A percentile compares a stretch with the other conserved stretches of the same genome.
Evolutionary conservation across 2,797 vertebrate genomes (phyloP).

Genomic region (Tachyglossus aculeatus): DNA sequence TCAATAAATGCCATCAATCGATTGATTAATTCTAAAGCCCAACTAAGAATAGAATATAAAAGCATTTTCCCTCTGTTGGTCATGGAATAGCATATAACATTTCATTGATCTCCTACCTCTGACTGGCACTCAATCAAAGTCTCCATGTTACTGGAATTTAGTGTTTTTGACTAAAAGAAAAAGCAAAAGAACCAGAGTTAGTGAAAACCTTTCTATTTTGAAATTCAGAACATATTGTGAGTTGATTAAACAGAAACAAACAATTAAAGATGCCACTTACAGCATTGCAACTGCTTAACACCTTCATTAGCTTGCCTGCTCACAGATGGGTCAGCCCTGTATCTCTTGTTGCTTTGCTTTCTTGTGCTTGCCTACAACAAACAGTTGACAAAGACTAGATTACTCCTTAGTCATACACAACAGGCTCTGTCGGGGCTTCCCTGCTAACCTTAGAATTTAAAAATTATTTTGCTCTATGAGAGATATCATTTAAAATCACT

Average conservation of each 20-base stretch:
- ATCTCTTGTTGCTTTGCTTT: conserved; percentile 42
- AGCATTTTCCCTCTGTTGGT: no score
- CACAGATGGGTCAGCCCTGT: conserved; percentile 59
- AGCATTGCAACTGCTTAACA: conserved; percentile 81
- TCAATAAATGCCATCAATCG: no score
- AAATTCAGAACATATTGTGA: conserved; percentile 20
- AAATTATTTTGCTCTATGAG: not conserved
- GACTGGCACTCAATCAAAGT: conserved; percentile 74
- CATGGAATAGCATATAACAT: not conserved
- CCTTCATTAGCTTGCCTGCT: conserved; percentile 87
- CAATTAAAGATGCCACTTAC: conserved; percentile 73
- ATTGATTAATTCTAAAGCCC: no score
- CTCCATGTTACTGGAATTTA: conserved; percentile 87
- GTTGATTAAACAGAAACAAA: not conserved
- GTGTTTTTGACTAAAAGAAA: conserved; percentile 85
- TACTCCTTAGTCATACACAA: not conserved
- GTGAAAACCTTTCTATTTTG: not conserved
- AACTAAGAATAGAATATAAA: no score
- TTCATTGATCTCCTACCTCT: conserved; percentile 77
- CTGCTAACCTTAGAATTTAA: not conserved
- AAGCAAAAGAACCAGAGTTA: conserved; percentile 43
- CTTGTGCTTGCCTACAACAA: conserved; percentile 75
- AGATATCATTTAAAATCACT: not conserved
- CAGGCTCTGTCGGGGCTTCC: not conserved
- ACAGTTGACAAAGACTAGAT: not conserved